Conservation (phyloP, 2,113 vertebrate species). For the Hoplias malabaricus region DNA sequence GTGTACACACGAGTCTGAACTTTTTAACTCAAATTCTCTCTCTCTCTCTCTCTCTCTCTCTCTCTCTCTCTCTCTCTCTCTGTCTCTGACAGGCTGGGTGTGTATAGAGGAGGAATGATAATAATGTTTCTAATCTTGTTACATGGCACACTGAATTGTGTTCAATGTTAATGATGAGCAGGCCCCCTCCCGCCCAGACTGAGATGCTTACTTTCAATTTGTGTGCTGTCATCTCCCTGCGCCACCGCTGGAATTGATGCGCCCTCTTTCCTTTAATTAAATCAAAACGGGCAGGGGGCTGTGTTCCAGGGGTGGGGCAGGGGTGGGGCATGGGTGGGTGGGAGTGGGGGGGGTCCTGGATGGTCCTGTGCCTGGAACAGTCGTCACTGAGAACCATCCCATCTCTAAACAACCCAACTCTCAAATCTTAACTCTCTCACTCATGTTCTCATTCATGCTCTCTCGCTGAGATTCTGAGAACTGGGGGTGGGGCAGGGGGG, state of each 20-base stretch:
- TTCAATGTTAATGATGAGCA: slow-evolving; percentile 74
- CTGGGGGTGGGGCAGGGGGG: neutral
- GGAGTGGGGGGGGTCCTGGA: slow-evolving; percentile 1
- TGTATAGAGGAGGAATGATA: slow-evolving; percentile 63
- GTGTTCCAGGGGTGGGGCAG: slow-evolving; percentile 53
- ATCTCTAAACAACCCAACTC: slow-evolving; percentile 37
- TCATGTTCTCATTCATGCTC: too few relatives aligned
- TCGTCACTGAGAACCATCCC: slow-evolving; percentile 48
- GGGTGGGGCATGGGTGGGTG: slow-evolving; percentile 48
- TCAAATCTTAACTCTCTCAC: too few relatives aligned
- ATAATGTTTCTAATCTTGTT: slow-evolving; percentile 80
- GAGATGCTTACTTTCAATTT: slow-evolving; percentile 78
- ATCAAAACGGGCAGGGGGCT: slow-evolving; percentile 69
- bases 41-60: neutral
- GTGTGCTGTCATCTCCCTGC: slow-evolving; percentile 78
- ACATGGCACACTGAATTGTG: slow-evolving; percentile 76
- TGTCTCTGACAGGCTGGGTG: slow-evolving; percentile 51
- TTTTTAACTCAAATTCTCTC: slow-evolving; percentile 34
- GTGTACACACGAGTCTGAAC: too few relatives aligned
- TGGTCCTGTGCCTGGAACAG: slow-evolving; percentile 47
- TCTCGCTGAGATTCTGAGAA: neutral
- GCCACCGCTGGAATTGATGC: slow-evolving; percentile 70
- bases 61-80: slow-evolving; percentile 12
- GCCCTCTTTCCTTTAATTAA: slow-evolving; percentile 76
- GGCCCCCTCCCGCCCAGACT: slow-evolving; percentile 57